These are phyloP conservation scores for Peromyscus californicus DNA, from an alignment of 2,113 vertebrate species.

Conservation along the genomic window DNA sequence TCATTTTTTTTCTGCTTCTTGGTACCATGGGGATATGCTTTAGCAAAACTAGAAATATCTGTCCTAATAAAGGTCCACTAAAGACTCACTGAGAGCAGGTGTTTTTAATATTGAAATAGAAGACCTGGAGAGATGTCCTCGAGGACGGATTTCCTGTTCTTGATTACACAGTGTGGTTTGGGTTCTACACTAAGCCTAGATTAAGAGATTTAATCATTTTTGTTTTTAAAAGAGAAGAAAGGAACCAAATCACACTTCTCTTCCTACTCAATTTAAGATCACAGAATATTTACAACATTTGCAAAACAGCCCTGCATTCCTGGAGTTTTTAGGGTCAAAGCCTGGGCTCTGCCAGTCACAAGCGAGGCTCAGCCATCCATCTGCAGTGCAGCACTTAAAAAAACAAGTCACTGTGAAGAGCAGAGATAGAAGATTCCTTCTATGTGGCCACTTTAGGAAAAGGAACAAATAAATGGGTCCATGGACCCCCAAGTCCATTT, in stretches of 20 bases:
- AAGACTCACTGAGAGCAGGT: background rate
- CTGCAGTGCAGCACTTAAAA: background rate
- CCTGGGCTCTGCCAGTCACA: background rate
- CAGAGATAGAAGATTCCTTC: background rate
- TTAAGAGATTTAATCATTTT: constrained; percentile 75
- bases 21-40: constrained; percentile 49
- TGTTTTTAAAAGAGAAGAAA: constrained; percentile 70
- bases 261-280: constrained; percentile 64
- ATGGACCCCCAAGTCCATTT: background rate
- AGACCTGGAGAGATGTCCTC: constrained; percentile 27
- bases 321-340: background rate
- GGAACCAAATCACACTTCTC: constrained; percentile 64
- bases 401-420: background rate
- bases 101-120: constrained; percentile 69
- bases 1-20: constrained; percentile 17
- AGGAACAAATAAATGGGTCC: background rate
- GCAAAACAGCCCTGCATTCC: constrained; percentile 4
- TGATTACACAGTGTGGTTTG: constrained; percentile 66
- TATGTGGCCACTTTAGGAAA: background rate
- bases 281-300: constrained; percentile 62
- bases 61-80: constrained; percentile 63
- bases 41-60: constrained; percentile 53
- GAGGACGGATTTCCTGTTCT: constrained; percentile 64
- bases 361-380: background rate
- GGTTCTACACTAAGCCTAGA: constrained; percentile 72